A percentile compares a stretch with the other conserved stretches of the same genome.
Evolutionary conservation across 2,888 invertebrate genomes (phyloP).

Genomic region (Ophioninae sp.): DNA sequence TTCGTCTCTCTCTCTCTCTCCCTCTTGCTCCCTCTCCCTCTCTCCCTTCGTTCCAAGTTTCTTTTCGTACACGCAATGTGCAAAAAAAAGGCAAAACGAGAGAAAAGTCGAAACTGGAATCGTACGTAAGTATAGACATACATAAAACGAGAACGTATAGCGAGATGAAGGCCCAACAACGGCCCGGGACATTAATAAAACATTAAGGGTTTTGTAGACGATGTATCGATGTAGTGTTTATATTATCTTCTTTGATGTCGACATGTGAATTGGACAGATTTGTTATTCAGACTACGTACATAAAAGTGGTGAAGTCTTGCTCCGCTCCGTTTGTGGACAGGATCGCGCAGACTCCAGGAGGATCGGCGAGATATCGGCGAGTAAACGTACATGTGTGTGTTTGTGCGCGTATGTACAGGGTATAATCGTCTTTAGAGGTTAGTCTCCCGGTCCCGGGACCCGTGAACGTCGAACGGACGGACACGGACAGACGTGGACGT

Average conservation of each 20-base stretch:
- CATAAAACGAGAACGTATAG: slow-evolving; percentile 1
- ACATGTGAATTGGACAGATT: slow-evolving; percentile 82
- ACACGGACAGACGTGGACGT: slow-evolving; percentile 71
- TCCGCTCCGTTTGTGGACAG: slow-evolving; percentile 80
- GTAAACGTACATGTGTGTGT: neutral
- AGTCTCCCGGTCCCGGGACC: slow-evolving; percentile 58
- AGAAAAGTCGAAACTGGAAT: slow-evolving; percentile 48
- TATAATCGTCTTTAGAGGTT: slow-evolving; percentile 28
- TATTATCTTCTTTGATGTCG: slow-evolving; percentile 82
- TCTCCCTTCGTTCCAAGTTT: slow-evolving; percentile 30
- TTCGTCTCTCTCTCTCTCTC: too few relatives aligned
- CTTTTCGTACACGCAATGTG: slow-evolving; percentile 12
- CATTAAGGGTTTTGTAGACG: slow-evolving; percentile 81
- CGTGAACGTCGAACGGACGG: slow-evolving; percentile 65
- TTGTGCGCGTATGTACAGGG: slow-evolving; percentile 28
- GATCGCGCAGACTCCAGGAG: slow-evolving; percentile 60
- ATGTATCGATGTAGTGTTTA: slow-evolving; percentile 82
- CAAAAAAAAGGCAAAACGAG: slow-evolving; percentile 4
- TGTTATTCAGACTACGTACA: slow-evolving; percentile 81
- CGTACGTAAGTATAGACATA: slow-evolving; percentile 5
- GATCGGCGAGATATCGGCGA: slow-evolving; percentile 43
- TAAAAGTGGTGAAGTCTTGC: slow-evolving; percentile 81
- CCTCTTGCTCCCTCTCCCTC: slow-evolving; percentile 18
- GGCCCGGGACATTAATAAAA: slow-evolving; percentile 80
- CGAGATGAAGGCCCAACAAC: slow-evolving; percentile 59